Percentiles rank a stretch among this genome's conserved stretches.
phyloP scores from a whole-genome alignment of 2,797 vertebrate genomes.

The Hyperoplus lanceolatus region DNA sequence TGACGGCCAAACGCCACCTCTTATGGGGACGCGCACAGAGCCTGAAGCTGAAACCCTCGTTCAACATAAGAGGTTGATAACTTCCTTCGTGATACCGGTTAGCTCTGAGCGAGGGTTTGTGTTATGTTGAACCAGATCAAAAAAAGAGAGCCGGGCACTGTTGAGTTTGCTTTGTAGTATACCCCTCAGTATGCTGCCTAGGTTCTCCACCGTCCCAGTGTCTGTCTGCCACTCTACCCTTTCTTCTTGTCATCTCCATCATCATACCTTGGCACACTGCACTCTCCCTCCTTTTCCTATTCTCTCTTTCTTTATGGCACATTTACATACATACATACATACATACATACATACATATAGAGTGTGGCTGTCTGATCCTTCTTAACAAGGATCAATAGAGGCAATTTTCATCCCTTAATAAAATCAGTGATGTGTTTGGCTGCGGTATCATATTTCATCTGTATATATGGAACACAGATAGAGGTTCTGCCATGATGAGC shows the following conservation, averaged over 20 bases:
- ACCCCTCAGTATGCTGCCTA: slow-evolving; percentile 83
- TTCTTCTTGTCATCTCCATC: slow-evolving; percentile 43
- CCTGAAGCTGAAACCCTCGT: no score
- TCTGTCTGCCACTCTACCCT: slow-evolving; percentile 54
- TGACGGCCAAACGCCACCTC: no score
- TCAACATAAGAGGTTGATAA: no score
- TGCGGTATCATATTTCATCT: slow-evolving; percentile 66
- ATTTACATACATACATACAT: no score
- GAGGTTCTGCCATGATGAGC: slow-evolving; percentile 59
- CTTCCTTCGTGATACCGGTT: no score
- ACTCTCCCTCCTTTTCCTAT: slow-evolving; percentile 38
- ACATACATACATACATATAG: slow-evolving; percentile 11
- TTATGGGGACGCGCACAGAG: no score
- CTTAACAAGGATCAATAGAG: slow-evolving; percentile 87
- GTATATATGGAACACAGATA: slow-evolving; percentile 48
- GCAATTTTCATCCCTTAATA: slow-evolving; percentile 84
- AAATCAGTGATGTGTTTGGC: slow-evolving; percentile 76
- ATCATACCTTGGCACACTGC: slow-evolving; percentile 29
- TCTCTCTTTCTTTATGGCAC: slow-evolving; percentile 45
- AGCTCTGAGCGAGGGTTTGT: no score
- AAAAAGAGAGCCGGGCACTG: no score
- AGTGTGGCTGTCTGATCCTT: slow-evolving; percentile 69
- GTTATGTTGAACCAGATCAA: no score
- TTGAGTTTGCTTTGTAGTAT: no score
- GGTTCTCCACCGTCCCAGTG: slow-evolving; percentile 60